A percentile compares a stretch with the other conserved stretches of the same genome.
phyloP scores from a whole-genome alignment of 2,888 invertebrate genomes.

The Pterostichus madidus region DNA sequence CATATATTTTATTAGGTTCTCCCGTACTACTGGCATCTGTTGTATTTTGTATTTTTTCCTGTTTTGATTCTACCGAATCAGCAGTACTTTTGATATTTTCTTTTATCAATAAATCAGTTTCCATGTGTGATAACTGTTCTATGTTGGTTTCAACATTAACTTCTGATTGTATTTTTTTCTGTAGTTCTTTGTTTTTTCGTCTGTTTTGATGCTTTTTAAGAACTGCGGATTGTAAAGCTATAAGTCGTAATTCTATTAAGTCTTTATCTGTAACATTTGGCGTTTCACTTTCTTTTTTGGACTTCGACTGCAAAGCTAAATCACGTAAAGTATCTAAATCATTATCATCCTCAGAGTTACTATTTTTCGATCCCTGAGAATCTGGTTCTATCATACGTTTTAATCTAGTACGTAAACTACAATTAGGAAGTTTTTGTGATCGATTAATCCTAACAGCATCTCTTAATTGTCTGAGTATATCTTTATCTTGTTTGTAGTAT shows the following conservation, averaged over 20 bases:
- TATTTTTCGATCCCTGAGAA: conserved; percentile 63
- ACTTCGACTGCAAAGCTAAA: conserved; percentile 53
- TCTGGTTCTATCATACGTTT: conserved; percentile 72
- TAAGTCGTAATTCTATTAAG: conserved; percentile 81
- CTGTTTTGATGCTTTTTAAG: conserved; percentile 83
- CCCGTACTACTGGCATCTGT: not conserved
- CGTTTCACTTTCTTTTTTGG: conserved; percentile 74
- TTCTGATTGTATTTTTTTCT: conserved; percentile 67
- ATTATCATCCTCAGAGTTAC: conserved; percentile 67
- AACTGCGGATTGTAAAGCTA: conserved; percentile 84
- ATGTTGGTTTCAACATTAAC: conserved; percentile 45
- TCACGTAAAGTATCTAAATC: conserved; percentile 68
- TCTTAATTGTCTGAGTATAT: conserved; percentile 77
- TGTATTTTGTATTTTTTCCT: conserved; percentile 36
- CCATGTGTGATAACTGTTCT: conserved; percentile 32
- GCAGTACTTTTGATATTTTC: conserved; percentile 1
- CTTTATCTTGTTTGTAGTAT: conserved; percentile 69
- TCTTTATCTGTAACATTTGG: conserved; percentile 78
- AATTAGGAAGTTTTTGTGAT: conserved; percentile 71
- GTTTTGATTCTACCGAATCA: conserved; percentile 45
- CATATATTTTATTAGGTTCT: conserved; percentile 56
- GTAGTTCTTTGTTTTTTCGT: conserved; percentile 75
- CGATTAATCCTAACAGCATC: conserved; percentile 78
- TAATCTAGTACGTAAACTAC: conserved; percentile 73
- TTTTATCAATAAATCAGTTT: not conserved